A percentile compares a stretch with the other conserved stretches of the same genome.
Evolutionary conservation across 2,888 invertebrate species (phyloP).

Genomic region (Andrena minutula): DNA sequence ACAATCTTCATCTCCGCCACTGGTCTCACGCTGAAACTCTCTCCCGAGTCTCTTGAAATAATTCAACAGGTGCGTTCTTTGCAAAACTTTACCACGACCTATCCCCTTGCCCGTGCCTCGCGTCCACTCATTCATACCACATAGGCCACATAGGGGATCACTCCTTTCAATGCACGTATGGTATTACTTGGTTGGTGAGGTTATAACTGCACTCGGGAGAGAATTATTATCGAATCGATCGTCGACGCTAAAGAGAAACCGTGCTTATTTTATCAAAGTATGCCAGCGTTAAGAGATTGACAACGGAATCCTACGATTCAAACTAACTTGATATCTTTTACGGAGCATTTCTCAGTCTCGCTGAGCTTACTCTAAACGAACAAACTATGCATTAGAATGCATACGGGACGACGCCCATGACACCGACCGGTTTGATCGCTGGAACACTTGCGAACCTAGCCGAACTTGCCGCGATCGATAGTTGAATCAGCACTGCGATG

Average conservation of each 20-base stretch:
- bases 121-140: conserved; percentile 21
- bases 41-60: conserved; percentile 44
- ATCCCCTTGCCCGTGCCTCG: not conserved
- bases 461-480: not conserved
- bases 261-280: too few relatives aligned
- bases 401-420: too few relatives aligned
- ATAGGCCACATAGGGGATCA: not conserved
- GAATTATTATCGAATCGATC: too few relatives aligned
- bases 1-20: conserved; percentile 32
- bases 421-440: not conserved
- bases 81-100: conserved; percentile 4
- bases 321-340: not conserved
- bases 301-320: not conserved
- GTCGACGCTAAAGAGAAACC: too few relatives aligned
- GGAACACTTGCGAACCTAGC: not conserved
- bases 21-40: conserved; percentile 42
- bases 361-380: not conserved
- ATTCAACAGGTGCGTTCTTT: conserved; percentile 51
- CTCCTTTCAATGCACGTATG: not conserved
- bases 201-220: not conserved
- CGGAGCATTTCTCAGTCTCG: not conserved
- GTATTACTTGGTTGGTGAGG: not conserved
- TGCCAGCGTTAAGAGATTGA: too few relatives aligned
- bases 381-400: too few relatives aligned
- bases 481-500: not conserved